Conservation (phyloP, 2,888 invertebrate species). For the Polydrusus pterygomalis region DNA sequence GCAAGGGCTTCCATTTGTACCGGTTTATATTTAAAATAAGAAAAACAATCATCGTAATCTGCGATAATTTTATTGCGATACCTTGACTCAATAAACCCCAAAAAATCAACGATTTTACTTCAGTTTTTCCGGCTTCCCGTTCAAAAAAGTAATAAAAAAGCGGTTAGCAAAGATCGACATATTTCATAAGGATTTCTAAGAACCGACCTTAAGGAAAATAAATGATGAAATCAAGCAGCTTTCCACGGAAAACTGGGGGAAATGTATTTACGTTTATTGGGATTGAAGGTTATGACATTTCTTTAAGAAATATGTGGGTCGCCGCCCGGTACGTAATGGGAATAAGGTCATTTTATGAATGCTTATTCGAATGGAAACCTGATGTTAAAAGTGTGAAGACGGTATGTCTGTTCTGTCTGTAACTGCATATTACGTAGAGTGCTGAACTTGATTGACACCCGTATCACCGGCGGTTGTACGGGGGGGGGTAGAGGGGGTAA, state of each 20-base stretch:
- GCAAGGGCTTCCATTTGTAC: no score
- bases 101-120: neutral
- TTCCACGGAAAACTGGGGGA: conserved; percentile 8
- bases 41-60: no score
- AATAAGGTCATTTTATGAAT: neutral
- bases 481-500: no score
- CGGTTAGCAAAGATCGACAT: conserved; percentile 26
- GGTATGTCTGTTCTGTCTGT: no score
- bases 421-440: no score
- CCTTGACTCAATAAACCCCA: no score
- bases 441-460: no score
- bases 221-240: conserved; percentile 34
- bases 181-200: conserved; percentile 33
- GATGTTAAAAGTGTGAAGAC: no score
- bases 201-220: conserved; percentile 35
- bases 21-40: no score
- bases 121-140: neutral
- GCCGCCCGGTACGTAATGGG: neutral
- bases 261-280: conserved; percentile 36
- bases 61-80: no score
- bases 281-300: conserved; percentile 12
- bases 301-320: conserved; percentile 16
- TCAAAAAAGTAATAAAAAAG: conserved; percentile 1
- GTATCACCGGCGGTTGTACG: no score
- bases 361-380: no score